Conservation (phyloP, 1,140 invertebrate genomes). For the Neoseiulus cucumeris region DNA sequence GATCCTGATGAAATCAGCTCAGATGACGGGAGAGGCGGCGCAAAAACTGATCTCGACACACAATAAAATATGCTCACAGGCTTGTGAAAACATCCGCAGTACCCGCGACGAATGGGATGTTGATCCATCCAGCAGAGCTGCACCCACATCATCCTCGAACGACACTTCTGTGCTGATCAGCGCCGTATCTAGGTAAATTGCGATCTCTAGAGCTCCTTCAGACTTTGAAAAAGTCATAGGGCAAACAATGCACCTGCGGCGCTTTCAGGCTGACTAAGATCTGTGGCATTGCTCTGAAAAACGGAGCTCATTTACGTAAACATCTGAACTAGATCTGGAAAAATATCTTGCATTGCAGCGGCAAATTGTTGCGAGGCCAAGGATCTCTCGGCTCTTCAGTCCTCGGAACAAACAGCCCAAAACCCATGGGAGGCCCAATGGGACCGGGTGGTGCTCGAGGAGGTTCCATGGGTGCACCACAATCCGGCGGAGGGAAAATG, state of each 20-base stretch:
- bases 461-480: constrained; percentile 13
- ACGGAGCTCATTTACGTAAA: too few species aligned
- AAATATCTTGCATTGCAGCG: constrained; percentile 14
- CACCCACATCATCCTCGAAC: constrained; percentile 56
- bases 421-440: background rate
- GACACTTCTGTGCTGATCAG: constrained; percentile 72
- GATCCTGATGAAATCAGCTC: constrained; percentile 11
- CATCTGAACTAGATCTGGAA: too few species aligned
- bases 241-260: too few species aligned
- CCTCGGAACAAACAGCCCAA: constrained; percentile 13
- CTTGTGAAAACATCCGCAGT: constrained; percentile 72
- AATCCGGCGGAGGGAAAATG: constrained; percentile 38
- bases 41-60: constrained; percentile 76
- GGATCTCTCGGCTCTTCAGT: background rate
- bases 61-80: constrained; percentile 70
- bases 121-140: constrained; percentile 42
- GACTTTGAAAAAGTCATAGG: too few species aligned
- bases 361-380: constrained; percentile 18
- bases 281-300: too few species aligned
- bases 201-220: too few species aligned
- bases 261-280: too few species aligned
- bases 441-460: constrained; percentile 20
- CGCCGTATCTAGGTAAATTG: constrained; percentile 35
- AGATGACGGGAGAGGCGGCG: constrained; percentile 19
- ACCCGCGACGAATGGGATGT: constrained; percentile 83